These are phyloP conservation scores for Fragum whitleyi DNA, from an alignment of 2,888 invertebrate genomes.

Conservation along the genomic window DNA sequence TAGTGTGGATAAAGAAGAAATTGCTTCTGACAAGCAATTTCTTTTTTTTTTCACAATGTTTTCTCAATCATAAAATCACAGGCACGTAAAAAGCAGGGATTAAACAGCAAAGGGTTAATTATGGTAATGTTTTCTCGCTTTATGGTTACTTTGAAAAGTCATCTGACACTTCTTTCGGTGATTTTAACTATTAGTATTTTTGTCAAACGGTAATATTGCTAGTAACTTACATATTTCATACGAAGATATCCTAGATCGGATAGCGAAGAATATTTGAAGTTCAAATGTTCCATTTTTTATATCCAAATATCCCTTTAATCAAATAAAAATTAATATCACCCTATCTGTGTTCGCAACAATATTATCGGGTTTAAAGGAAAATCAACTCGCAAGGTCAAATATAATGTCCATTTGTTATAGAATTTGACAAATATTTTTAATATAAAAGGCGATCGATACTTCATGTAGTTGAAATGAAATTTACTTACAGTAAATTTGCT, in stretches of 20 bases:
- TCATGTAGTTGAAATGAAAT: not conserved
- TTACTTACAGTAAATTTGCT: not conserved
- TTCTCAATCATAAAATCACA: no score
- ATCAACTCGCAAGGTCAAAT: not conserved
- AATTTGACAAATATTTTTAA: slow-evolving; percentile 2
- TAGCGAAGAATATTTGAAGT: not conserved
- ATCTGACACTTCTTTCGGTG: no score
- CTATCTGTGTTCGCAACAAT: not conserved
- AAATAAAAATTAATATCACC: not conserved
- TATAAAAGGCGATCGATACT: not conserved
- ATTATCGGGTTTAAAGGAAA: slow-evolving; percentile 7
- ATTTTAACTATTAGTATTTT: no score
- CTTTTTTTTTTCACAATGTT: no score
- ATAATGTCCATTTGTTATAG: slow-evolving; percentile 3
- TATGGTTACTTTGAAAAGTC: no score
- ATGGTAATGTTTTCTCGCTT: no score
- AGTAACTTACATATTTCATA: slow-evolving; percentile 25
- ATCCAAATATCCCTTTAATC: not conserved
- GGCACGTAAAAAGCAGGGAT: no score
- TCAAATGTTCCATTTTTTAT: not conserved
- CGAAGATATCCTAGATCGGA: slow-evolving; percentile 30
- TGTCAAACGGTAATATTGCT: no score
- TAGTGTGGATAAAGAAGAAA: no score
- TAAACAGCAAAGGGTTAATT: no score
- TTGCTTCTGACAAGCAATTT: no score